Evolutionary conservation across 2,888 invertebrate genomes (phyloP).

Genomic region (Coelinius sp.): DNA sequence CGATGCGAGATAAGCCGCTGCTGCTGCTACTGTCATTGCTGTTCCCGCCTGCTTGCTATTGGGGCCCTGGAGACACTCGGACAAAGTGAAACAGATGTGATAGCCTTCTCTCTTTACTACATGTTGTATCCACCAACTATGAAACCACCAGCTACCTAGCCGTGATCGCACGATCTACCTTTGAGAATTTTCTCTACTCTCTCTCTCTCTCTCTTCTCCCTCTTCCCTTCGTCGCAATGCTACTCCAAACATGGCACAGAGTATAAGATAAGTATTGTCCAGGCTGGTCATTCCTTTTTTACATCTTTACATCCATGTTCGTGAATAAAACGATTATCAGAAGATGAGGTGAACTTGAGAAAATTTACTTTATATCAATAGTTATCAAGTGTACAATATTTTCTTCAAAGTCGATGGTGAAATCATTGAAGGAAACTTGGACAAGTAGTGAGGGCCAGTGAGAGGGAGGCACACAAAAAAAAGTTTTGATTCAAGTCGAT

Average conservation of each 20-base stretch:
- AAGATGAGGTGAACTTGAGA: neutral
- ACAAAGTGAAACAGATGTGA: conserved; percentile 26
- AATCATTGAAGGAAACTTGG: neutral
- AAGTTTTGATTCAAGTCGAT: no score
- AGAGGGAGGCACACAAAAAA: conserved; percentile 54
- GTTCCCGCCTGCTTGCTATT: conserved; percentile 35
- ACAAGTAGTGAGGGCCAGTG: conserved; percentile 28
- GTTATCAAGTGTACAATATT: neutral
- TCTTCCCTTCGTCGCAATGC: neutral
- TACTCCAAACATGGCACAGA: conserved; percentile 19
- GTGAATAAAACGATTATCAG: conserved; percentile 16
- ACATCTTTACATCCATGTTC: conserved; percentile 9
- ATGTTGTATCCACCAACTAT: neutral
- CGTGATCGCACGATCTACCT: conserved; percentile 20
- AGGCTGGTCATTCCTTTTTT: neutral
- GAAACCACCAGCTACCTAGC: conserved; percentile 5
- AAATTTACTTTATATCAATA: conserved; percentile 9
- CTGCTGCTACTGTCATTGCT: conserved; percentile 36
- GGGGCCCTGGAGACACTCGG: conserved; percentile 14
- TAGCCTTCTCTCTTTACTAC: conserved; percentile 24
- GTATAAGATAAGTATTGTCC: conserved; percentile 15
- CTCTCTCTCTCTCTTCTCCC: neutral
- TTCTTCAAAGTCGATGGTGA: neutral
- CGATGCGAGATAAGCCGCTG: conserved; percentile 66
- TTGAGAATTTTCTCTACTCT: neutral